Conservation (phyloP, 2,797 vertebrate species). For the Darevskia nairensis region DNA sequence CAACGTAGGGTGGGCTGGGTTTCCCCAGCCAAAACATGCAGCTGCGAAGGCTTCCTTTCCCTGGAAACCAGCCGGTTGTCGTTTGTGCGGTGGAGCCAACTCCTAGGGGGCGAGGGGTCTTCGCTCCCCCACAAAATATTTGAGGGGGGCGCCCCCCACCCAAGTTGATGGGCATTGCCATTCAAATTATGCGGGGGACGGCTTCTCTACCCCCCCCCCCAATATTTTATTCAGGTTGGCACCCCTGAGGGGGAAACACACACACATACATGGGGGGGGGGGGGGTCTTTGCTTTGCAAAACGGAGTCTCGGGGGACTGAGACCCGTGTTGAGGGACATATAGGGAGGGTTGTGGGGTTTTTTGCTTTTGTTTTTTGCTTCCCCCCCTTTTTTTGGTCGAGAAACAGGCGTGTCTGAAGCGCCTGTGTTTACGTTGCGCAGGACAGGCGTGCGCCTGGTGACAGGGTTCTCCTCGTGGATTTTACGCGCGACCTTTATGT, state of each 20-base stretch:
- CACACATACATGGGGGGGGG: not conserved
- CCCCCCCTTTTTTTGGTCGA: no score
- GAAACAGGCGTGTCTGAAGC: not conserved
- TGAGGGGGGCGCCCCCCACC: no score
- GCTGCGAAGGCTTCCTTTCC: not conserved
- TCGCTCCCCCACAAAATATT: no score
- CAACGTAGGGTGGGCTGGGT: not conserved
- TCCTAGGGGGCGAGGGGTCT: no score
- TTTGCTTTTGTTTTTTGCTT: not conserved
- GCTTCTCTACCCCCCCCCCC: no score
- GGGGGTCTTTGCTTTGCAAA: not conserved
- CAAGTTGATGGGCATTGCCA: no score
- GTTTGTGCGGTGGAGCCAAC: slow-evolving; percentile 31
- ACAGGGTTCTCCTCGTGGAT: not conserved
- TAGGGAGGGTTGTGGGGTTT: not conserved
- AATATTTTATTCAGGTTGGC: no score
- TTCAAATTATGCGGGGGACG: no score
- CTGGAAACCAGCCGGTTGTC: slow-evolving; percentile 20
- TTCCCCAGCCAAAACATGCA: not conserved
- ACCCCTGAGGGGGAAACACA: not conserved
- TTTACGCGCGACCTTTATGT: not conserved
- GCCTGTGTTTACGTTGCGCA: not conserved
- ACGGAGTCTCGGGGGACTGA: no score
- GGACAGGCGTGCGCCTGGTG: not conserved
- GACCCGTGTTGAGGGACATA: not conserved